phyloP scores from a whole-genome alignment of 2,888 invertebrate species.

The Acrocyrtus sp. region DNA sequence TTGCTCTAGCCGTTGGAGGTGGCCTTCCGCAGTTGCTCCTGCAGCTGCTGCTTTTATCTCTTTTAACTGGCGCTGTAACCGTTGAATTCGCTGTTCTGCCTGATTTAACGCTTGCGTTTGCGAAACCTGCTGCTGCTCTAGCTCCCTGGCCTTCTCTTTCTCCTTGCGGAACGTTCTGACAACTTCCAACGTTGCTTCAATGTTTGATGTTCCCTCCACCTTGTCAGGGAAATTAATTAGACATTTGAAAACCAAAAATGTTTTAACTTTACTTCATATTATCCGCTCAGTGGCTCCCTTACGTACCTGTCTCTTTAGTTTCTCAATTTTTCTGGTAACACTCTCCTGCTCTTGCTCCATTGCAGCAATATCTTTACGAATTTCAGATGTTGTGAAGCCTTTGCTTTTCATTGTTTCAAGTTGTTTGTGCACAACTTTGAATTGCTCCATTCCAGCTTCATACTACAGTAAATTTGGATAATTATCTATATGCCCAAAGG shows the following conservation, averaged over 20 bases:
- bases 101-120: conserved; percentile 70
- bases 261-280: no score
- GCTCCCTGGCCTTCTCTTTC: conserved; percentile 72
- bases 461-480: conserved; percentile 70
- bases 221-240: conserved; percentile 63
- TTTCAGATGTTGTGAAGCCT: conserved; percentile 78
- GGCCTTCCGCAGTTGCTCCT: conserved; percentile 73
- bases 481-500: neutral
- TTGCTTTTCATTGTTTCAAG: conserved; percentile 72
- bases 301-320: conserved; percentile 70
- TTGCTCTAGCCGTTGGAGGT: conserved; percentile 79
- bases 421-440: conserved; percentile 81
- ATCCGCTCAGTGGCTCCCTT: no score
- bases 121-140: conserved; percentile 71
- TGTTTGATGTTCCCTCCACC: conserved; percentile 75
- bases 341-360: conserved; percentile 89
- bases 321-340: conserved; percentile 73
- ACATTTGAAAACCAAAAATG: no score
- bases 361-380: conserved; percentile 83
- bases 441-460: conserved; percentile 79
- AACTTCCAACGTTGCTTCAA: conserved; percentile 73
- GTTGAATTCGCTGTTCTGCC: conserved; percentile 70
- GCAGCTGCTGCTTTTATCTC: conserved; percentile 71
- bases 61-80: conserved; percentile 77
- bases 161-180: conserved; percentile 71